Evolutionary conservation across 2,797 vertebrate genomes (phyloP).

Genomic region (Schizopygopsis pylzovi): DNA sequence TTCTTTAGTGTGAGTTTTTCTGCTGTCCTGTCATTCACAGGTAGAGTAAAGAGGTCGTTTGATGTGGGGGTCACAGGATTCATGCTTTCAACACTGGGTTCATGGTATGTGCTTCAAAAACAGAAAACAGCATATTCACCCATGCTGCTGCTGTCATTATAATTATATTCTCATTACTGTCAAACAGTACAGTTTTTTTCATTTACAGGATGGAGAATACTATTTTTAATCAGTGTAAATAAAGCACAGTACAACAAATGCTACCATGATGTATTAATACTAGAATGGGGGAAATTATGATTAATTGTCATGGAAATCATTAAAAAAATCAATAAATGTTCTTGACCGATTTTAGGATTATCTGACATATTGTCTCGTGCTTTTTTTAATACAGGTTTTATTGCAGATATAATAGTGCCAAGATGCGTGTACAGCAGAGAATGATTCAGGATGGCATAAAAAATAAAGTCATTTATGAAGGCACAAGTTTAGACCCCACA

Average conservation of each 20-base stretch:
- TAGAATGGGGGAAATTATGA: neutral
- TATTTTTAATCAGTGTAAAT: neutral
- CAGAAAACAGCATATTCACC: slow-evolving; percentile 1
- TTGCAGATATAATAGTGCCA: slow-evolving; percentile 74
- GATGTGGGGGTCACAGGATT: slow-evolving; percentile 78
- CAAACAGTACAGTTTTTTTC: neutral
- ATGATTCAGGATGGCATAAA: slow-evolving; percentile 74
- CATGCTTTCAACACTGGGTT: slow-evolving; percentile 75
- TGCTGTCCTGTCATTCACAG: slow-evolving; percentile 59
- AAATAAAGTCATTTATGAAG: slow-evolving; percentile 79
- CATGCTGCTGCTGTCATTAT: neutral
- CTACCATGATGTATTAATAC: neutral
- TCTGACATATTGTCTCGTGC: neutral
- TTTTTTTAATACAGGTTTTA: slow-evolving; percentile 70
- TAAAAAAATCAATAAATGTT: neutral
- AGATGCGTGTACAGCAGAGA: slow-evolving; percentile 72
- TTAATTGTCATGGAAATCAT: neutral
- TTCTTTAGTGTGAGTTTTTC: neutral
- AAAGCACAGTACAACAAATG: neutral
- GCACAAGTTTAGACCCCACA: slow-evolving; percentile 70
- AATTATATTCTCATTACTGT: no score
- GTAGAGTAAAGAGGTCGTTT: slow-evolving; percentile 78
- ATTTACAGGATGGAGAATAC: neutral
- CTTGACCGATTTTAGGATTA: neutral
- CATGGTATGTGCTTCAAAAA: slow-evolving; percentile 73